Evolutionary conservation across 2,888 invertebrate species (phyloP).

Genomic region (Elmis aenea): DNA sequence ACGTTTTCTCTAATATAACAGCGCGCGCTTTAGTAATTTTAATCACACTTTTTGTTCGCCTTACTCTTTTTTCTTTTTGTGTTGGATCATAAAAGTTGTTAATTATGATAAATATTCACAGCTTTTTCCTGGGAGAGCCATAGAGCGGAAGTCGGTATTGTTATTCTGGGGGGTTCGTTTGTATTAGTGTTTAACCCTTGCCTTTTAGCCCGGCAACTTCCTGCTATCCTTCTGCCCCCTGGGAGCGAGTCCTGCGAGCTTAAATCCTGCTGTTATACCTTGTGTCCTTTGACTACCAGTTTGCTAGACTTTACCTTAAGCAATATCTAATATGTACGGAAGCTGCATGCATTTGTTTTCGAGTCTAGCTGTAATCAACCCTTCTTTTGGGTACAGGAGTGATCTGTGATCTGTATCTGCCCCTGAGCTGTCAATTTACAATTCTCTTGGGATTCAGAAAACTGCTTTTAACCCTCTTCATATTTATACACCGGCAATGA

Average conservation of each 20-base stretch:
- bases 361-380: too few relatives aligned
- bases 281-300: constrained; percentile 34
- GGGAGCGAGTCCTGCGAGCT: constrained; percentile 42
- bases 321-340: too few relatives aligned
- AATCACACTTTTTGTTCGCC: constrained; percentile 43
- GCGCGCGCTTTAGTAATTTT: constrained; percentile 39
- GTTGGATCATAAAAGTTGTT: constrained; percentile 47
- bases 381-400: too few relatives aligned
- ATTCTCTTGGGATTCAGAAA: constrained; percentile 5
- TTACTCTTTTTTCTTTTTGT: constrained; percentile 41
- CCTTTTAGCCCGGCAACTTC: constrained; percentile 46
- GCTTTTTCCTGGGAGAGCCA: constrained; percentile 49
- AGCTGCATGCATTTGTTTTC: too few relatives aligned
- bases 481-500: constrained; percentile 4
- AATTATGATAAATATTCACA: constrained; percentile 50
- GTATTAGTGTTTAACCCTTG: constrained; percentile 49
- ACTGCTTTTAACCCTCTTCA: not conserved
- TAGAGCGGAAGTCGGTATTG: constrained; percentile 48
- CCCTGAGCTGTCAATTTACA: constrained; percentile 5
- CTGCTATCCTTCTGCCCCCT: constrained; percentile 45
- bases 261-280: constrained; percentile 37
- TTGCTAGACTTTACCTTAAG: constrained; percentile 18
- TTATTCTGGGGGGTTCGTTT: constrained; percentile 47
- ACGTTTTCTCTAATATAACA: constrained; percentile 20
- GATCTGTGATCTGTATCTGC: constrained; percentile 5